Conservation (phyloP, 2,113 vertebrate genomes). For the Macaca nemestrina region DNA sequence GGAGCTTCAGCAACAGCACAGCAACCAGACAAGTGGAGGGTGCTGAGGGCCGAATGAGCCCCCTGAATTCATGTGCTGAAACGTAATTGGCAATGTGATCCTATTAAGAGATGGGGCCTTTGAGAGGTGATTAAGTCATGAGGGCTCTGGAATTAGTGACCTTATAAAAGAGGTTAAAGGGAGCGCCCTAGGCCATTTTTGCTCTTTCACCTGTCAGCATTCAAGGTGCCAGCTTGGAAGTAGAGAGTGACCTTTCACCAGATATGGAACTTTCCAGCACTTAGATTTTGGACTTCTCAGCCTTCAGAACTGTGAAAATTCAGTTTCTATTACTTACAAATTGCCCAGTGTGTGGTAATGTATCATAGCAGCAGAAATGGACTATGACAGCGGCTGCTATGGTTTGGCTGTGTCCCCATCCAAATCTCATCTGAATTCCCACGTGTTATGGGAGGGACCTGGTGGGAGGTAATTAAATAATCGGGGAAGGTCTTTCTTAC, state of each 20-base stretch:
- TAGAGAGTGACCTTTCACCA: not conserved
- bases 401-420: too few relatives aligned
- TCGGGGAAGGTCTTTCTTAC: too few relatives aligned
- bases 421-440: too few relatives aligned
- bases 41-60: not conserved
- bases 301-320: not conserved
- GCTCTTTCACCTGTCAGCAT: not conserved
- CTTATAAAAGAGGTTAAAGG: not conserved
- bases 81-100: not conserved
- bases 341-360: not conserved
- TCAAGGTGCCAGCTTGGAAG: not conserved
- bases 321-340: not conserved
- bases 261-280: not conserved
- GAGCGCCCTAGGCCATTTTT: not conserved
- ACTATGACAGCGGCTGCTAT: not conserved
- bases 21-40: not conserved
- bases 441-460: too few relatives aligned
- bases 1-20: not conserved
- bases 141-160: not conserved
- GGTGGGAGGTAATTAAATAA: too few relatives aligned
- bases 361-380: not conserved
- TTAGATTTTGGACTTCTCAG: not conserved
- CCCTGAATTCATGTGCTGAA: not conserved
- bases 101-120: not conserved
- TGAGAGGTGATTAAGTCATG: not conserved